These are phyloP conservation scores for Coelopa pilipes DNA, from an alignment of 2,888 invertebrate species.

Conservation along the genomic window DNA sequence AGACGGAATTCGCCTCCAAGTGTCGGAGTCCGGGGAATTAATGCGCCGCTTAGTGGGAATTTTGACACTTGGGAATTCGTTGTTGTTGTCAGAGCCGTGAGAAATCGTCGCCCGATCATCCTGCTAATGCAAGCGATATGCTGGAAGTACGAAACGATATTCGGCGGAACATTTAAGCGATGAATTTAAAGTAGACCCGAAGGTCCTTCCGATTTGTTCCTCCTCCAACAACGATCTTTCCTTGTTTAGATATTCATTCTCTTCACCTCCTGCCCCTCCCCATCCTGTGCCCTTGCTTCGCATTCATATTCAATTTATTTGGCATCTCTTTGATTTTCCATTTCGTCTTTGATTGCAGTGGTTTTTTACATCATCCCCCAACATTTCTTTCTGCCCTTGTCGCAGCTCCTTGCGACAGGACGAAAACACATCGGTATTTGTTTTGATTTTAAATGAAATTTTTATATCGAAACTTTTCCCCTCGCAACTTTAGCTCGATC, in stretches of 20 bases:
- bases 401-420: background rate
- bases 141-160: too few relatives aligned
- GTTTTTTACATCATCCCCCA: background rate
- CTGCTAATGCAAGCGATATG: too few relatives aligned
- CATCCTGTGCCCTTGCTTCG: too few relatives aligned
- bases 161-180: too few relatives aligned
- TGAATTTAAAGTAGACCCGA: too few relatives aligned
- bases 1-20: conserved; percentile 12
- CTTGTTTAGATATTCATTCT: too few relatives aligned
- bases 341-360: background rate
- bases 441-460: conserved; percentile 7
- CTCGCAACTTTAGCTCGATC: too few relatives aligned
- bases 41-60: conserved; percentile 16
- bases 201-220: too few relatives aligned
- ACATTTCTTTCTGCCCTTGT: background rate
- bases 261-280: too few relatives aligned
- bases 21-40: conserved; percentile 13
- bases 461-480: background rate
- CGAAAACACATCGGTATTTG: background rate
- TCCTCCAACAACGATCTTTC: too few relatives aligned
- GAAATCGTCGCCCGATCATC: too few relatives aligned
- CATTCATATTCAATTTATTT: background rate
- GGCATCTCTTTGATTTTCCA: background rate
- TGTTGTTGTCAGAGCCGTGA: too few relatives aligned
- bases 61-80: conserved; percentile 4